Base-by-base conservation (phyloP, 2,888 invertebrate species). In the Nemurella pictetii region DNA sequence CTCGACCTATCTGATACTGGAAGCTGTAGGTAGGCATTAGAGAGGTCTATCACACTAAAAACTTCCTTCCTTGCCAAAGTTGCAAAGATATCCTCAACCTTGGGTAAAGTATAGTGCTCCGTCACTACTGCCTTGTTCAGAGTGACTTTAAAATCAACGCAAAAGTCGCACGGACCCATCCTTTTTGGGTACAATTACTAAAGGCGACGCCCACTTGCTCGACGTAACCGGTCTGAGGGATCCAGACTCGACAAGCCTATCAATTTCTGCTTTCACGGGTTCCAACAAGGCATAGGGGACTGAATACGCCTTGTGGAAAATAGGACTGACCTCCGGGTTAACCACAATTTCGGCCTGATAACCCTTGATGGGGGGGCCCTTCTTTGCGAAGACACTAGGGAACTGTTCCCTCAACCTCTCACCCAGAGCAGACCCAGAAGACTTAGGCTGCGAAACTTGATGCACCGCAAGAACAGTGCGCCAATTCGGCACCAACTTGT, bases 121-220 rank as follows among this genome's bases (percentile, higher is more conserved):
- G 87, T 85, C 35, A 88, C 83, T 73, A 88, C 30, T 20, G 86
- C 84, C 5, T 87, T 88, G 84, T 89, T 89, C 28, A 88, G 85
- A 3, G 88, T 87, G 28, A 84, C 84, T 77, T 86, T 87, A 73
- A 86, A 87, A 86, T 87, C 87, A 5, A 85, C 87, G 86, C 87
- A 87, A 25, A n/a, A 87, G 83, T 75, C 85, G 82, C 2, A 80
- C 20, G 4, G 30, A 86, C 5, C 87, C 86, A 80, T 87, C 87
- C 73, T 84, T 86, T 84, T 89, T 89, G 28, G 87, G 88, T 1
- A 89, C 88, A 75, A 88, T 86, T 0, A 89, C 88, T 5, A 89
- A 15, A 0, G 80, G 80, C 3, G 80, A 80, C 9, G 80, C 80
- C 80, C 80, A 80, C 3, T 80, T 32, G 20, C 80, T 80, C 0